phyloP scores from a whole-genome alignment of 2,888 invertebrate species.

The Lepeophtheirus nordmannii region DNA sequence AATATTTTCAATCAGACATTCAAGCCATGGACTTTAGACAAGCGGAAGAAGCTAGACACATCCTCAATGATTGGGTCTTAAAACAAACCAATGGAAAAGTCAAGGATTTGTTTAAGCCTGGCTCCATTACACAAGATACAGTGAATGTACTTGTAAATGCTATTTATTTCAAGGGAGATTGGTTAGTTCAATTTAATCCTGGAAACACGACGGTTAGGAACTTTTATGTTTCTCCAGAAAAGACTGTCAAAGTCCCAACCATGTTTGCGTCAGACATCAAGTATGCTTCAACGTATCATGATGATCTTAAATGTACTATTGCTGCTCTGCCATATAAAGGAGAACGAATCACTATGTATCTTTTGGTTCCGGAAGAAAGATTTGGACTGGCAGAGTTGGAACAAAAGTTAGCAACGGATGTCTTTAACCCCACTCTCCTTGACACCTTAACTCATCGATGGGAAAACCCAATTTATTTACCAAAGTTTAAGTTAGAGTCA shows the following conservation, averaged over 20 bases:
- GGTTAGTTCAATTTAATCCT: slow-evolving; percentile 50
- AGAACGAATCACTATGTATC: slow-evolving; percentile 52
- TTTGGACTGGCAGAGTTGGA: neutral
- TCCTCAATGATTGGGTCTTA: slow-evolving; percentile 62
- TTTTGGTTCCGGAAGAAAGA: slow-evolving; percentile 51
- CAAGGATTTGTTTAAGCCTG: slow-evolving; percentile 46
- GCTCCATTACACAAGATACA: slow-evolving; percentile 43
- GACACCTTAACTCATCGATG: neutral
- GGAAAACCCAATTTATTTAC: slow-evolving; percentile 43
- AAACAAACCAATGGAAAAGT: slow-evolving; percentile 59
- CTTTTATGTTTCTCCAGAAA: slow-evolving; percentile 54
- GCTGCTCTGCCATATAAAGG: slow-evolving; percentile 56
- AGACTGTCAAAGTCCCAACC: slow-evolving; percentile 59
- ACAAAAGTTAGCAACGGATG: neutral
- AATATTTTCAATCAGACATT: slow-evolving; percentile 11
- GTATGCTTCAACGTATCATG: slow-evolving; percentile 39
- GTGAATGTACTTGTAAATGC: slow-evolving; percentile 63
- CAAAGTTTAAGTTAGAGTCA: slow-evolving; percentile 64
- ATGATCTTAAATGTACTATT: slow-evolving; percentile 28
- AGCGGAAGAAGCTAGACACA: slow-evolving; percentile 43
- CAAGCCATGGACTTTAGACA: slow-evolving; percentile 44
- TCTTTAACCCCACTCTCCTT: neutral
- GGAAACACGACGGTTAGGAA: slow-evolving; percentile 53
- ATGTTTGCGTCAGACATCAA: slow-evolving; percentile 34
- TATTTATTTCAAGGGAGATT: slow-evolving; percentile 67